These are phyloP conservation scores for Maccullochella peelii DNA, from an alignment of 2,113 vertebrate genomes.

Conservation along the genomic window DNA sequence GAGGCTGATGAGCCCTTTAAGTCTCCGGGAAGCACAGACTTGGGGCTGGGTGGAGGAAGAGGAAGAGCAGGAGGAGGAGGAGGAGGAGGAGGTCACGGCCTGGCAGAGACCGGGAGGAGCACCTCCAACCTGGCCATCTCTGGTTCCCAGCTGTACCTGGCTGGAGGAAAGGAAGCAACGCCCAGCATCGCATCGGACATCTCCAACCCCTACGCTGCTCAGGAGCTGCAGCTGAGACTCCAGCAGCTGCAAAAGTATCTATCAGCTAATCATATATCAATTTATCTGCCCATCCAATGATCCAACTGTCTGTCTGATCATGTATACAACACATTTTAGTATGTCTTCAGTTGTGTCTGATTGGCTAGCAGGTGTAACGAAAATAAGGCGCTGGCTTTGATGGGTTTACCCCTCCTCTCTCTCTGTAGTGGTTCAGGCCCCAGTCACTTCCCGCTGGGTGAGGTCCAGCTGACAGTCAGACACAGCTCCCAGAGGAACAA, in stretches of 20 bases:
- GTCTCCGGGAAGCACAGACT: slow-evolving; percentile 68
- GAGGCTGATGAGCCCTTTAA: slow-evolving; percentile 55
- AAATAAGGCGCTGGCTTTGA: too few relatives aligned
- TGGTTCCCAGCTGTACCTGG: slow-evolving; percentile 87
- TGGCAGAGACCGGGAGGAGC: slow-evolving; percentile 84
- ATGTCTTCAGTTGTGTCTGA: too few relatives aligned
- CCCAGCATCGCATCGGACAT: slow-evolving; percentile 97
- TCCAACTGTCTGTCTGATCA: background rate
- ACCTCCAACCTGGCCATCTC: slow-evolving; percentile 87
- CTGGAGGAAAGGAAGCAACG: slow-evolving; percentile 90
- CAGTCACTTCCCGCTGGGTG: slow-evolving; percentile 90
- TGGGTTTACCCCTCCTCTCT: background rate
- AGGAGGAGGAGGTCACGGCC: slow-evolving; percentile 47
- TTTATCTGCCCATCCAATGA: background rate
- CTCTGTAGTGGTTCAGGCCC: slow-evolving; percentile 89
- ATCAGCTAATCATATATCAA: background rate
- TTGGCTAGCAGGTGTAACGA: background rate
- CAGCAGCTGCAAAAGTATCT: slow-evolving; percentile 93
- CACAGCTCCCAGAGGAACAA: slow-evolving; percentile 96
- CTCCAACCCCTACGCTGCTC: slow-evolving; percentile 91
- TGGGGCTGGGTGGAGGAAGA: slow-evolving; percentile 35
- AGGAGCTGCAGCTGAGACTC: slow-evolving; percentile 93
- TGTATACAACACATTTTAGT: too few relatives aligned
- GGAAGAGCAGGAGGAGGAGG: slow-evolving; percentile 48
- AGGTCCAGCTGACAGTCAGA: slow-evolving; percentile 93